Evolutionary conservation across 2,113 vertebrate genomes (phyloP).

Genomic region (Bungarus multicinctus): DNA sequence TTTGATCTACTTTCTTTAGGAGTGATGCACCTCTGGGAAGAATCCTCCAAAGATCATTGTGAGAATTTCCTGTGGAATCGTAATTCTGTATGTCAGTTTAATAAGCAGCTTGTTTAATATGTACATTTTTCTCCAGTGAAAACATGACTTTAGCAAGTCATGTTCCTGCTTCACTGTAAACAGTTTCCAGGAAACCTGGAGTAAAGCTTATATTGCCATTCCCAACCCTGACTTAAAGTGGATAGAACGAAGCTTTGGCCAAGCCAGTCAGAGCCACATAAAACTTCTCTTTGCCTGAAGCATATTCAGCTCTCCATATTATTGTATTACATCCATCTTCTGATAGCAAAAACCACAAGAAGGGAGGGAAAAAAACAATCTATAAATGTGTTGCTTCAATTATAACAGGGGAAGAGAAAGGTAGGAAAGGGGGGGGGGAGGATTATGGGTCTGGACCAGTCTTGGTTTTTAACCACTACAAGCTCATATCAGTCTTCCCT

Average conservation of each 20-base stretch:
- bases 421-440: background rate
- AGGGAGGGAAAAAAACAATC: background rate
- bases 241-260: background rate
- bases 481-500: background rate
- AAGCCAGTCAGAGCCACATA: background rate
- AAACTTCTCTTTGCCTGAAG: background rate
- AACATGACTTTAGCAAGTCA: background rate
- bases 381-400: background rate
- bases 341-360: slow-evolving; percentile 10
- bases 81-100: background rate
- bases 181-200: background rate
- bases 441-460: background rate
- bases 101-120: background rate
- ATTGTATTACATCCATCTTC: background rate
- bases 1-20: background rate
- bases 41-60: background rate
- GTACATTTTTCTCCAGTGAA: background rate
- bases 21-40: background rate
- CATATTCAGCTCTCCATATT: background rate
- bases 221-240: background rate
- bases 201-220: background rate
- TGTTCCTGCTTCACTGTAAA: background rate
- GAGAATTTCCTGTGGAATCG: background rate
- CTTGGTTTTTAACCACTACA: background rate
- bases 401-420: background rate